phyloP scores from a whole-genome alignment of 35 echinoderm and acorn worm genomes.

The Nesometra sesokonis region DNA sequence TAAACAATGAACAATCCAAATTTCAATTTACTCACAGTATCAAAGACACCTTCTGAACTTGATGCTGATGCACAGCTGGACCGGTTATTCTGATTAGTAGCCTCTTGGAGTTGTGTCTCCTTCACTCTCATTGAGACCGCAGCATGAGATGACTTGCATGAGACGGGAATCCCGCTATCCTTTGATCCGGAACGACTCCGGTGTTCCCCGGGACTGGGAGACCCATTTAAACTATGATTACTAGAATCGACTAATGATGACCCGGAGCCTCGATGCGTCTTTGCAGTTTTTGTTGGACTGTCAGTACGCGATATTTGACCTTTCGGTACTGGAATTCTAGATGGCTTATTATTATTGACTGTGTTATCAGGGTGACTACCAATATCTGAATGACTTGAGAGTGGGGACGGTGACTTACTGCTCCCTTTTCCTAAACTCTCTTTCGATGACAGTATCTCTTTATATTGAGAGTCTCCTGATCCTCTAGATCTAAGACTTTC shows the following conservation, averaged over 20 bases:
- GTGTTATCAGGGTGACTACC: not conserved
- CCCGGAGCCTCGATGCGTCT: not conserved
- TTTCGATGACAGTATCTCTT: conserved; percentile 47
- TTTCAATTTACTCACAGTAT: not conserved
- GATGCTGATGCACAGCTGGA: not conserved
- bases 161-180: not conserved
- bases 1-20: too few relatives aligned
- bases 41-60: not conserved
- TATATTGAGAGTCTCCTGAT: conserved; percentile 11
- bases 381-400: conserved; percentile 66
- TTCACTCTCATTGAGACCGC: not conserved
- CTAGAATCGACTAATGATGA: not conserved
- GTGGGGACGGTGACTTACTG: conserved; percentile 51
- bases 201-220: not conserved
- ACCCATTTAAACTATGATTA: not conserved
- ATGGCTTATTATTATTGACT: not conserved
- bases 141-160: not conserved
- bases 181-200: not conserved
- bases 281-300: not conserved
- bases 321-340: not conserved
- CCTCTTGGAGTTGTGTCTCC: not conserved
- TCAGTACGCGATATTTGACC: not conserved
- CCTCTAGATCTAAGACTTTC: conserved; percentile 54
- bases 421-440: conserved; percentile 65
- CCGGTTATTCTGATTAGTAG: not conserved